Conservation (phyloP, 2,113 vertebrate genomes). For the Gadus chalcogrammus region DNA sequence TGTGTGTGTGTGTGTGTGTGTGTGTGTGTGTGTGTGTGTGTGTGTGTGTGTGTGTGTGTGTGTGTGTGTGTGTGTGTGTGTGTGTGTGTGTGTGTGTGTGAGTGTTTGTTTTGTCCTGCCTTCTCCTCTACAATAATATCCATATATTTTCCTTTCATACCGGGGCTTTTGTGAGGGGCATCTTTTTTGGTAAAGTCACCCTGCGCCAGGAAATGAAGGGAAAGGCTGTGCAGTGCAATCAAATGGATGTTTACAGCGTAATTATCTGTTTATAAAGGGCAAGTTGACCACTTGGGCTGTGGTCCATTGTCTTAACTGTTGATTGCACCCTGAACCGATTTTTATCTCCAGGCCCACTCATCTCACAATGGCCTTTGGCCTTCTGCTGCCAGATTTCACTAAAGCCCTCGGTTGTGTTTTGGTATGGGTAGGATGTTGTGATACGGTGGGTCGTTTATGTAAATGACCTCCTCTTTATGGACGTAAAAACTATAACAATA, state of each 20-base stretch:
- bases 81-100: no score
- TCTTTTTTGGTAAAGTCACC: conserved; percentile 25
- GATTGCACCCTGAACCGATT: conserved; percentile 43
- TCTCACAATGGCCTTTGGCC: conserved; percentile 29
- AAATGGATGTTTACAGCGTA: conserved; percentile 46
- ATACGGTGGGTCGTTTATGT: not conserved
- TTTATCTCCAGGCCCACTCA: conserved; percentile 22
- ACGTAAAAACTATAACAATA: no score
- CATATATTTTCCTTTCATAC: no score
- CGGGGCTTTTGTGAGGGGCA: no score
- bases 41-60: no score
- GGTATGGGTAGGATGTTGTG: not conserved
- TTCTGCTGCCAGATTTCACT: not conserved
- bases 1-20: no score
- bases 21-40: no score
- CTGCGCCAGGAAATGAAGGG: conserved; percentile 37
- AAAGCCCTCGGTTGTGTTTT: not conserved
- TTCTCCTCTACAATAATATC: no score
- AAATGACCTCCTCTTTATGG: not conserved
- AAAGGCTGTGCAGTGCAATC: conserved; percentile 41
- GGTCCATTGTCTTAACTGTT: conserved; percentile 44
- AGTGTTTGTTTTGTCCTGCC: no score
- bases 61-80: no score
- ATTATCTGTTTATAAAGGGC: conserved; percentile 43
- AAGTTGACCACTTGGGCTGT: conserved; percentile 30